Percentiles rank a stretch among this genome's conserved stretches.
Evolutionary conservation across 2,888 invertebrate species (phyloP).

Genomic region (Pantelozetes paolii): DNA sequence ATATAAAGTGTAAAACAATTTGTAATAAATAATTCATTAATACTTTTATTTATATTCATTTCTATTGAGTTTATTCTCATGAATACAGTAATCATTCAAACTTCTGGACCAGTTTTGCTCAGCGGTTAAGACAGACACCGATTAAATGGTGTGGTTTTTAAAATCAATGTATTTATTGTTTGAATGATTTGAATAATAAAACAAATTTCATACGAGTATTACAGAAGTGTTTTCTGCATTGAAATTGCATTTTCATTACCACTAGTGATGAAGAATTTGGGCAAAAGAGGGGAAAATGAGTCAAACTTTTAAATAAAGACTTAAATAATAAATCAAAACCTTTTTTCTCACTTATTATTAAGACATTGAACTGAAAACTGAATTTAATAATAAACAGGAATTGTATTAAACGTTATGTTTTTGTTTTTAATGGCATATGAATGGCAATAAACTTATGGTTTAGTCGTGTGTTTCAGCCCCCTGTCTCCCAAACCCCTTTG

Average conservation of each 20-base stretch:
- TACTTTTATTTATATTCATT: not conserved
- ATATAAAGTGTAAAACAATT: not conserved
- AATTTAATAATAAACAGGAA: not conserved
- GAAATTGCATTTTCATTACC: not conserved
- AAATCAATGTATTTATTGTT: not conserved
- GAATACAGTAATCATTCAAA: not conserved
- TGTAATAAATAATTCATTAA: slow-evolving; percentile 15
- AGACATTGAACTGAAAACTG: slow-evolving; percentile 25
- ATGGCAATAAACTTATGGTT: not conserved
- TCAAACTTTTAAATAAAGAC: not conserved
- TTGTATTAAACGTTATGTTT: not conserved
- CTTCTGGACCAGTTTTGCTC: not conserved
- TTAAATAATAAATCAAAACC: slow-evolving; percentile 1
- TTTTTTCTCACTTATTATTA: not conserved
- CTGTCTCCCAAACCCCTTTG: not conserved
- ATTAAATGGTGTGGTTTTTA: not conserved
- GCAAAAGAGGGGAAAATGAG: not conserved
- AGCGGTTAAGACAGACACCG: not conserved
- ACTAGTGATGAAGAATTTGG: not conserved
- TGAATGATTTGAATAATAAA: not conserved
- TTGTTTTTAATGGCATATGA: not conserved
- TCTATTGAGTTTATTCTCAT: not conserved
- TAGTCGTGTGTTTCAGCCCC: not conserved
- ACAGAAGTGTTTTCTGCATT: not conserved
- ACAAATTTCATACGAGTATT: not conserved